Evolutionary conservation across 2,888 invertebrate genomes (phyloP).

Genomic region (Dione vanillae): DNA sequence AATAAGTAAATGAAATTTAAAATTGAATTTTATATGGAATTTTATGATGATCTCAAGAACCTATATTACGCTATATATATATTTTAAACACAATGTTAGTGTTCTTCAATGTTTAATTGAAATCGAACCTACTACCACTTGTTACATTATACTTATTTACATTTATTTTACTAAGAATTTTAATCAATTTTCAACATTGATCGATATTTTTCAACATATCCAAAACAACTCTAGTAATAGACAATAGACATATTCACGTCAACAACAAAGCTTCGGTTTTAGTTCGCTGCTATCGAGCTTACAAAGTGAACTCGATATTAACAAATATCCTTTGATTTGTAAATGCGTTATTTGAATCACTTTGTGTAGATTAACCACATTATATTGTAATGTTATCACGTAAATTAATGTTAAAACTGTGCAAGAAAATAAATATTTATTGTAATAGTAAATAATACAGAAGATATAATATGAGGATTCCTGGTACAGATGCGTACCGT

Average conservation of each 20-base stretch:
- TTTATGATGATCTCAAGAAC: no score
- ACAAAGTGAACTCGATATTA: slow-evolving; percentile 59
- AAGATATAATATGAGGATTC: no score
- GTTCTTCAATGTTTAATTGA: not conserved
- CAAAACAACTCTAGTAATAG: slow-evolving; percentile 49
- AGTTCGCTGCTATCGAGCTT: slow-evolving; percentile 61
- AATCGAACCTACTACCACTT: not conserved
- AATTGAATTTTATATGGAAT: not conserved
- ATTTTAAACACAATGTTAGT: no score
- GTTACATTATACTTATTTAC: not conserved
- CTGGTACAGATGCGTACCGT: no score
- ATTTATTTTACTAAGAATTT: not conserved
- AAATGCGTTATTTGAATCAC: not conserved
- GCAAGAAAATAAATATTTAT: no score
- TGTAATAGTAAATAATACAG: no score
- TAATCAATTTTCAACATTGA: not conserved
- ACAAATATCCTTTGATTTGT: slow-evolving; percentile 47
- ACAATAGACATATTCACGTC: slow-evolving; percentile 61
- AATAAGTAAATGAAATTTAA: not conserved
- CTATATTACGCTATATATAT: no score
- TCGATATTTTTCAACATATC: not conserved
- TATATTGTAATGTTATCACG: not conserved
- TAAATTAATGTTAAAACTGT: not conserved
- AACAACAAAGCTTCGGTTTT: slow-evolving; percentile 63
- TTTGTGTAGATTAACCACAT: not conserved